Evolutionary conservation across 2,113 vertebrate genomes (phyloP).

Genomic region (Patagioenas fasciata): DNA sequence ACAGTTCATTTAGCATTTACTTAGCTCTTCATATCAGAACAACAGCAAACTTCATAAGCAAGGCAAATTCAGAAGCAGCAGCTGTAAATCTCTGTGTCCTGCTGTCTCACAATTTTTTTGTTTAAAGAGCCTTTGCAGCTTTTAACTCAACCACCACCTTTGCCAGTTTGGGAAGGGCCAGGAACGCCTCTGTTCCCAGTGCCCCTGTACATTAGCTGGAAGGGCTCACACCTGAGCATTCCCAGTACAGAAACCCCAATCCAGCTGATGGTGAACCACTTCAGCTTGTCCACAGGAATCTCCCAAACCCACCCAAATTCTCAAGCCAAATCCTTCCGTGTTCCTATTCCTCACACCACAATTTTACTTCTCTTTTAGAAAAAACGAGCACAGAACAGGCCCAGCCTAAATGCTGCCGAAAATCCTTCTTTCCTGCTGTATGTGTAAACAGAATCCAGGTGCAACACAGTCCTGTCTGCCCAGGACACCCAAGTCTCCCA

Average conservation of each 20-base stretch:
- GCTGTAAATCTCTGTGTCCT: not conserved
- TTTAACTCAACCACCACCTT: not conserved
- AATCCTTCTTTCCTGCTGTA: not conserved
- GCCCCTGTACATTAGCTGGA: not conserved
- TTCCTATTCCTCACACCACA: not conserved
- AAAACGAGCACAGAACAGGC: not conserved
- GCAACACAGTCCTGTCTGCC: rapidly evolving
- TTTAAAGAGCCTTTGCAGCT: not conserved
- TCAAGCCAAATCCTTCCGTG: not conserved
- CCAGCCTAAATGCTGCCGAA: not conserved
- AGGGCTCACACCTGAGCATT: not conserved
- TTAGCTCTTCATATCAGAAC: conserved; percentile 12
- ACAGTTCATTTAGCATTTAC: conserved; percentile 43
- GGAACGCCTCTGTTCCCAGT: not conserved
- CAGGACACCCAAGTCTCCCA: not conserved
- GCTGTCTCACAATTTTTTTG: not conserved
- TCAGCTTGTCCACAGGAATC: not conserved
- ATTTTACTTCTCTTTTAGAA: not conserved
- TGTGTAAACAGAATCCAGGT: not conserved
- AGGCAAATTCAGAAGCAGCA: conserved; percentile 30
- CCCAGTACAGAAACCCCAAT: not conserved
- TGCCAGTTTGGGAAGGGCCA: not conserved
- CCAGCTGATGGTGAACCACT: not conserved
- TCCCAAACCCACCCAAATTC: not conserved
- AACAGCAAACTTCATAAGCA: conserved; percentile 38